Percentiles rank a stretch among this genome's conserved stretches.
Evolutionary conservation across 2,888 invertebrate genomes (phyloP).

Genomic region (Hetaerina titia): DNA sequence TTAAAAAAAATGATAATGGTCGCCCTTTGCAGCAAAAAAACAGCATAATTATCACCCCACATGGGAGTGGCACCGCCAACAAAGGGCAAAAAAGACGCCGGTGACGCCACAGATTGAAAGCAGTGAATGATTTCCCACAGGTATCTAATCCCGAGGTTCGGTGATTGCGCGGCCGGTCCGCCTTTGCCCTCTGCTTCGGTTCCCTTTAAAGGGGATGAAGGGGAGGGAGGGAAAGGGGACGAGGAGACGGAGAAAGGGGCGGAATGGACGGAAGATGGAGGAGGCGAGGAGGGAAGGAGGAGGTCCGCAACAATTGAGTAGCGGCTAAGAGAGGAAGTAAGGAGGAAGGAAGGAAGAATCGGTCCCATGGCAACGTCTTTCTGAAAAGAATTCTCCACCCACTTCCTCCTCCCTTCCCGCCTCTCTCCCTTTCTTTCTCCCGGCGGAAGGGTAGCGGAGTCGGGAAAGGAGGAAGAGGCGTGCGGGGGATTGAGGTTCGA

Average conservation of each 20-base stretch:
- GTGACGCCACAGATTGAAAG: background rate
- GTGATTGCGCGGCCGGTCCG: background rate
- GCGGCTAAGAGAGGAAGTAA: background rate
- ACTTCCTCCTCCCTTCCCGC: background rate
- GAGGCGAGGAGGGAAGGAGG: no score
- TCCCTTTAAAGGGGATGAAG: background rate
- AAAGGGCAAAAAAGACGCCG: background rate
- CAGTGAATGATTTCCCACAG: slow-evolving; percentile 8
- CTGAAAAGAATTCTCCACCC: background rate
- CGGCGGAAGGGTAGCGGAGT: background rate
- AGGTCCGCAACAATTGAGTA: background rate
- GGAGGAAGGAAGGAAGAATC: background rate
- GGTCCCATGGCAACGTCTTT: slow-evolving; percentile 23
- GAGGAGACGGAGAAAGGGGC: background rate
- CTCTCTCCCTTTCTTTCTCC: background rate
- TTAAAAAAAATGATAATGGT: no score
- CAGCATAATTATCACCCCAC: background rate
- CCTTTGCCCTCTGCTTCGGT: background rate
- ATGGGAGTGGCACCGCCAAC: background rate
- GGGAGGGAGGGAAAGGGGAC: background rate
- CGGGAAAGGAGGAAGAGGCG: background rate
- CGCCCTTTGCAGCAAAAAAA: background rate
- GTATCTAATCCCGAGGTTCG: background rate
- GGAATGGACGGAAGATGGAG: no score
- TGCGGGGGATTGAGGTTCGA: background rate